Base-by-base conservation (phyloP, 2,797 vertebrate genomes). In the Crax fasciolata region DNA sequence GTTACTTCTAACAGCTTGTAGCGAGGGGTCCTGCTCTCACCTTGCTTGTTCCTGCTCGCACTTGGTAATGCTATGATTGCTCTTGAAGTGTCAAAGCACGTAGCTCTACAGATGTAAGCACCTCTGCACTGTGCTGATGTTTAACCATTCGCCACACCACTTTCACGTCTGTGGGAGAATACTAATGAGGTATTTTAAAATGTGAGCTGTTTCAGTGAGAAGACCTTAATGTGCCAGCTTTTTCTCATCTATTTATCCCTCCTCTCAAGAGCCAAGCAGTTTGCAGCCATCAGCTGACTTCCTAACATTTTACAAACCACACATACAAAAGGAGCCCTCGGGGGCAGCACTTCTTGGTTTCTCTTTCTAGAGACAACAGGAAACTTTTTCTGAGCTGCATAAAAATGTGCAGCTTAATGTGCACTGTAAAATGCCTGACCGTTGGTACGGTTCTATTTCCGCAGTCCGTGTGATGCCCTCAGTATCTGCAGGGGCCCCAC, bases 221-320 rank as follows among this genome's bases (percentile, higher is more conserved):
- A 78, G 38, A 48, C 62, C 86, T 89, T 55, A 20, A 89, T 58
- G 48, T 89, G 51, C 21, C 13, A 19, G n/a, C 27, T 92, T 87
- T 75, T 28, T 51, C 55, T 72, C 74, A 73, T 73, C 84, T 95
- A 18, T 71, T 85, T 86, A 84, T 46, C 58, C 49, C 39, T 90
- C 58, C 48, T 84, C 70, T 90, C 27, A 46, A 79, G 46, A 78
- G 77, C 21, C 77, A 70, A 84, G 58, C 51, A 62, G 75, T 92
- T 73, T 75, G 27, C 32, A 79, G 19, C 71, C 46, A 12, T 27
- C 73, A 57, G n/a, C 51, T 55, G 61, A 52, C 73, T 95, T 77
- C n/a, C 78, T 43, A 90, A n/a, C 27, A 8, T 78, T 75, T 68
- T 38, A 49, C 54, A 21, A 87, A 58, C 77, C 25, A 46, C 62